Percentiles rank a stretch among this genome's conserved stretches.
Evolutionary conservation across 1,140 invertebrate genomes (phyloP).

Genomic region (Euglossa dilemma): DNA sequence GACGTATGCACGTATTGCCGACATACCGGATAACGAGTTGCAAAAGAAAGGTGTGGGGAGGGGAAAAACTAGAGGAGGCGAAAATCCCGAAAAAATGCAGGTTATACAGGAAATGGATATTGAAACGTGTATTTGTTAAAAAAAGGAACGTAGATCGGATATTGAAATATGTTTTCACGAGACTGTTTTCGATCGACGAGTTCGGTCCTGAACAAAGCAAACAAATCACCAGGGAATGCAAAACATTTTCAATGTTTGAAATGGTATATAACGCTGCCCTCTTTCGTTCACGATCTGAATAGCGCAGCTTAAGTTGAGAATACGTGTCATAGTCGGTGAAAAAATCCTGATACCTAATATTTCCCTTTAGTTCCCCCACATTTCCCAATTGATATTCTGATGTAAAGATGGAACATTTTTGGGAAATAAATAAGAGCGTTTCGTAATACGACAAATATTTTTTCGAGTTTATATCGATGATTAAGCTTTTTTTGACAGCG

Average conservation of each 20-base stretch:
- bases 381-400: no score
- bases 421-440: no score
- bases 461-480: no score
- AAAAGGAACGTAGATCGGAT: slow-evolving; percentile 59
- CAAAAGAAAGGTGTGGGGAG: slow-evolving; percentile 29
- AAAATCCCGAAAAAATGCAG: slow-evolving; percentile 47
- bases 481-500: no score
- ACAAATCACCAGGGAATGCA: slow-evolving; percentile 29
- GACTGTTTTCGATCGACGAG: slow-evolving; percentile 45
- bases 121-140: slow-evolving; percentile 65
- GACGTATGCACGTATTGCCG: slow-evolving; percentile 5
- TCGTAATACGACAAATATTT: no score
- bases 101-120: slow-evolving; percentile 67
- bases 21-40: slow-evolving; percentile 63
- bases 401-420: no score
- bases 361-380: neutral
- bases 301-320: neutral
- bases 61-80: slow-evolving; percentile 12
- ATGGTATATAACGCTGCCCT: neutral
- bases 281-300: neutral
- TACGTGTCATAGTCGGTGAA: no score
- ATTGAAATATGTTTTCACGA: slow-evolving; percentile 66
- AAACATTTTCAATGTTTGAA: slow-evolving; percentile 24
- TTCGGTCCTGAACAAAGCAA: slow-evolving; percentile 51
- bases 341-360: no score